Percentiles rank a stretch among this genome's conserved stretches.
These are phyloP conservation scores for Hippocampus guttulatus DNA, from an alignment of 2,113 vertebrate species.

Conservation along the genomic window DNA sequence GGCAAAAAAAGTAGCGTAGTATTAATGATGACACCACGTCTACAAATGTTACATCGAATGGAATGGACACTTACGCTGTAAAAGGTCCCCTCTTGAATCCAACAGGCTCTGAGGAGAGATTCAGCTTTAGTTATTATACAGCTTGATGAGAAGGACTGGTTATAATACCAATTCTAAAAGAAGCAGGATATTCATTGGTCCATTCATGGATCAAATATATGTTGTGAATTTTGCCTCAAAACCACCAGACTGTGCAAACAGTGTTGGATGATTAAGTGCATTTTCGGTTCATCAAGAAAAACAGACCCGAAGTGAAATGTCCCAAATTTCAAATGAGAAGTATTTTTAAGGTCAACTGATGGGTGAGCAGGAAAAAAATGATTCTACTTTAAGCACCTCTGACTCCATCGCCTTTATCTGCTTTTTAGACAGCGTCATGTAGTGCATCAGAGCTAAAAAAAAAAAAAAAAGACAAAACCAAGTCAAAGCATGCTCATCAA, in stretches of 20 bases:
- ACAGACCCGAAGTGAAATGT: background rate
- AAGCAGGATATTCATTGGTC: too few species aligned
- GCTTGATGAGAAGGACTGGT: too few species aligned
- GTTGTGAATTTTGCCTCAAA: too few species aligned
- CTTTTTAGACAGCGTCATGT: conserved; percentile 12
- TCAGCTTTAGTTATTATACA: background rate
- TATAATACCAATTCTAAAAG: too few species aligned
- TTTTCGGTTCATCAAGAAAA: background rate
- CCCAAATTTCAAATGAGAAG: background rate
- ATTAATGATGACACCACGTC: background rate
- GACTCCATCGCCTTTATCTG: conserved; percentile 16
- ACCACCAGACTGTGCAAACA: too few species aligned
- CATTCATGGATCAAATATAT: too few species aligned
- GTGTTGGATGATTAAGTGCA: too few species aligned
- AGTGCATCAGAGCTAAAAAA: conserved; percentile 27
- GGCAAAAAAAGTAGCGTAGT: background rate
- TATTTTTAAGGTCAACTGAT: background rate
- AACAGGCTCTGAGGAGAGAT: conserved; percentile 32
- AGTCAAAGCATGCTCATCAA: background rate
- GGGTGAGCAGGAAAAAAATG: background rate
- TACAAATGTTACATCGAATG: background rate
- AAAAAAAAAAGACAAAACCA: background rate
- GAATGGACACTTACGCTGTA: conserved; percentile 29
- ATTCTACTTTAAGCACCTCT: conserved; percentile 32
- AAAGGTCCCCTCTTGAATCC: conserved; percentile 22